Evolutionary conservation across 2,113 vertebrate species (phyloP).

Genomic region (Lepus timidus): DNA sequence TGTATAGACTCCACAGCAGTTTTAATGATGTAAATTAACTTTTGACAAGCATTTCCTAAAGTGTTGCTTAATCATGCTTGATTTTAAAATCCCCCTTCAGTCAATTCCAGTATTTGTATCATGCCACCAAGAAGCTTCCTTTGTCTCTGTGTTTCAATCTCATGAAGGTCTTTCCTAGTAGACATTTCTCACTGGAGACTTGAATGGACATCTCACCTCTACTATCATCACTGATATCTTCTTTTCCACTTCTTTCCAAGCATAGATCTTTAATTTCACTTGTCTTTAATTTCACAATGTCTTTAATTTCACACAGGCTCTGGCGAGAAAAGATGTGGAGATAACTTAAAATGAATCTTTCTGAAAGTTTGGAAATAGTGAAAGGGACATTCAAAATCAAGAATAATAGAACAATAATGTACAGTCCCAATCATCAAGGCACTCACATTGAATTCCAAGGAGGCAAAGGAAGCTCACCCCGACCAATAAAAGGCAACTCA

Average conservation of each 20-base stretch:
- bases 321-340: neutral
- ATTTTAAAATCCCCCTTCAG: neutral
- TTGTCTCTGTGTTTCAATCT: neutral
- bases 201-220: neutral
- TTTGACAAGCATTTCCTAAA: conserved; percentile 2
- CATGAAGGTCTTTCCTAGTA: neutral
- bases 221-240: neutral
- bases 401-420: neutral
- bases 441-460: neutral
- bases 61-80: neutral
- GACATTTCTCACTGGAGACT: neutral
- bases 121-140: neutral
- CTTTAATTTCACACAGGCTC: neutral
- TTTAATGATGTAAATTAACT: neutral
- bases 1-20: neutral
- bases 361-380: conserved; percentile 8
- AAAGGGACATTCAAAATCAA: conserved; percentile 15
- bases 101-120: neutral
- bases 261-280: too few species aligned
- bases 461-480: neutral
- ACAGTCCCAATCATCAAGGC: neutral
- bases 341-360: conserved; percentile 35
- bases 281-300: too few species aligned
- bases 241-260: neutral
- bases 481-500: neutral